Base-by-base conservation (phyloP, 2,113 vertebrate species). In the Cnemophilus loriae region DNA sequence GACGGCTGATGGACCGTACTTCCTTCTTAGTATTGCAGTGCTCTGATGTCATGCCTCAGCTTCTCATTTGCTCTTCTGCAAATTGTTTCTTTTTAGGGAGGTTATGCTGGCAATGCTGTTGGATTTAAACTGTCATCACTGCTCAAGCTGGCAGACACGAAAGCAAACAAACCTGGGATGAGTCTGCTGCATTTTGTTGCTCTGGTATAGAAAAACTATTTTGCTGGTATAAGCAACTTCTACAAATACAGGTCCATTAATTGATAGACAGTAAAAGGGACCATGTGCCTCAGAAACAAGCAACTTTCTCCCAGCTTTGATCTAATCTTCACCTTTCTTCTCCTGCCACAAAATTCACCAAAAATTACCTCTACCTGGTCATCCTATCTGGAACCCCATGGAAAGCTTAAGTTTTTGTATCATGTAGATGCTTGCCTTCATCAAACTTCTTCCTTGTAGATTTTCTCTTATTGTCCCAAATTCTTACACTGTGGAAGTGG, bases 101-200 rank as follows among this genome's bases (percentile, higher is more conserved):
- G 99, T n/a, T 99, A 99, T 57, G 99, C 99, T 49, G 99, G 99
- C 92, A 99, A 99, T 37, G 99, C 99, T 20, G 99, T 99, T 87
- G 99, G 99, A 74, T 99, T 99, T 98, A 99, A 99, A 82, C 97
- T 99, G 68, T 99, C 99, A 0, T 99, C 99, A 6, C 98, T 99
- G 89, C 99, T 99, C 87, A 99, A 99, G 63, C 89, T 99, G 96
- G 99, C 99, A 22, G 99, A 99, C 97, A 99, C 99, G 22, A 99
- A 99, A 97, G 99, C 99, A 94, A 99, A 99, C 98, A 99, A 99
- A 91, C 99, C 99, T 12, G 99, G 99, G 69, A 99, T 99, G 99
- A 99, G 99, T 94, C 98, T 99, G 94, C 98, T 99, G 92, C 99
- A 99, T 97, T 99, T 99, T 97, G 99, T 99, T 18, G 99, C 99